A percentile compares a stretch with the other conserved stretches of the same genome.
Evolutionary conservation across 2,113 vertebrate species (phyloP).

Genomic region (Heterochromis multidens): DNA sequence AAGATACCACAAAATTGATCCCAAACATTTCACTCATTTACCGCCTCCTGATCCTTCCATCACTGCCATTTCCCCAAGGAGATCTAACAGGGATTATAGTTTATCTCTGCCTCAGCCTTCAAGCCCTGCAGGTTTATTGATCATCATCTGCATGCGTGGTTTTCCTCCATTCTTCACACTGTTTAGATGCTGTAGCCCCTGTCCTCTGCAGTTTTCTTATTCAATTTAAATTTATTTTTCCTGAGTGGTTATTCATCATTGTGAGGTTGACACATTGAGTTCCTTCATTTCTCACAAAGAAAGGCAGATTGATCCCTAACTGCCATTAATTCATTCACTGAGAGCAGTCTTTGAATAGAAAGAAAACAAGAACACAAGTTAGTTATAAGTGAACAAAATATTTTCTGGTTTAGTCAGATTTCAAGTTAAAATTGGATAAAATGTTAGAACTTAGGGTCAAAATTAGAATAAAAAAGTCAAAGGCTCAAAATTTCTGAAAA

Average conservation of each 20-base stretch:
- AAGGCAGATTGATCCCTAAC: neutral
- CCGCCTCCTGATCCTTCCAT: neutral
- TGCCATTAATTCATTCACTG: neutral
- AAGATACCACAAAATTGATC: slow-evolving; percentile 14
- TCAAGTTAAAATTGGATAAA: neutral
- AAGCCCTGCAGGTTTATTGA: slow-evolving; percentile 1
- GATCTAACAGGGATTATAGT: neutral
- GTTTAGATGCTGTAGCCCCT: neutral
- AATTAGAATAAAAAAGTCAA: neutral
- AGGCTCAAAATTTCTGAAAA: too few species aligned
- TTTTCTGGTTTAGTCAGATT: neutral
- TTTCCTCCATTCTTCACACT: neutral
- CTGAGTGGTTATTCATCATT: neutral
- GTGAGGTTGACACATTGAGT: neutral
- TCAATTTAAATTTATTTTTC: neutral
- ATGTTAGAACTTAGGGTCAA: neutral
- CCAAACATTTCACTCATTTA: slow-evolving; percentile 4
- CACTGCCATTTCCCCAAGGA: neutral
- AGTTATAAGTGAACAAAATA: neutral
- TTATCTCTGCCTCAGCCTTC: neutral
- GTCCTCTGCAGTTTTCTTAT: neutral
- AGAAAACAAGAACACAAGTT: neutral
- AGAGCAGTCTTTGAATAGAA: neutral
- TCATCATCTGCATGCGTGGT: neutral
- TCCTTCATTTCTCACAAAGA: neutral